These are phyloP conservation scores for Eupithecia tripunctaria DNA, from an alignment of 2,888 invertebrate genomes.

Conservation along the genomic window DNA sequence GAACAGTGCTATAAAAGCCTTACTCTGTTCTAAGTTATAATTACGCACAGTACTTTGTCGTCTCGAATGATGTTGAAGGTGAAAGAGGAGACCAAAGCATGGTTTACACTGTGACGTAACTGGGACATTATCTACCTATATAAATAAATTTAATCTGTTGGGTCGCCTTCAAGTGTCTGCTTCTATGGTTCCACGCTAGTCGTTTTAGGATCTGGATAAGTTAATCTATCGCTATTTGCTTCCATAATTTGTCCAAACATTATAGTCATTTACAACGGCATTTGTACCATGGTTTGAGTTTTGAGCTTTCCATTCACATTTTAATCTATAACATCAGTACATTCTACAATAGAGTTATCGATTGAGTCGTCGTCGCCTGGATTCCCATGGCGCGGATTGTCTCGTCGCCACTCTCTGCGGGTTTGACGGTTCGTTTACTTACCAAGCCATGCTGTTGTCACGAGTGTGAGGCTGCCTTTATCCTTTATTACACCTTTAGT, in stretches of 20 bases:
- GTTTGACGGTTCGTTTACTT: slow-evolving; percentile 10
- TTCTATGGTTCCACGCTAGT: too few relatives aligned
- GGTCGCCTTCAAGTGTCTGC: too few relatives aligned
- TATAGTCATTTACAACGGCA: too few relatives aligned
- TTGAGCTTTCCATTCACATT: neutral
- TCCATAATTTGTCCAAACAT: neutral
- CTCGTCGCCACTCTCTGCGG: neutral
- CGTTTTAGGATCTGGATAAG: neutral
- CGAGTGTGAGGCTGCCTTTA: neutral
- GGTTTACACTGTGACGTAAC: neutral
- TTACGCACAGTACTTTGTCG: slow-evolving; percentile 4
- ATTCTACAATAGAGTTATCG: neutral
- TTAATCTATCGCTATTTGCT: neutral
- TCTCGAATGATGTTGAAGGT: neutral
- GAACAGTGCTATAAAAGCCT: slow-evolving; percentile 8
- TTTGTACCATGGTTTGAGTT: too few relatives aligned
- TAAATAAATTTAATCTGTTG: too few relatives aligned
- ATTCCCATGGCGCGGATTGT: slow-evolving; percentile 6
- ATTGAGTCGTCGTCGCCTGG: neutral
- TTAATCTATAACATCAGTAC: neutral
- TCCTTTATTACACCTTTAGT: neutral
- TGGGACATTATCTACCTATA: too few relatives aligned
- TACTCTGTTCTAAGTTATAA: slow-evolving; percentile 8
- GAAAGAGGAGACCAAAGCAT: neutral
- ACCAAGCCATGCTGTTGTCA: neutral